Base-by-base conservation (phyloP, 2,113 vertebrate genomes). In the Pterocles orientalis region DNA sequence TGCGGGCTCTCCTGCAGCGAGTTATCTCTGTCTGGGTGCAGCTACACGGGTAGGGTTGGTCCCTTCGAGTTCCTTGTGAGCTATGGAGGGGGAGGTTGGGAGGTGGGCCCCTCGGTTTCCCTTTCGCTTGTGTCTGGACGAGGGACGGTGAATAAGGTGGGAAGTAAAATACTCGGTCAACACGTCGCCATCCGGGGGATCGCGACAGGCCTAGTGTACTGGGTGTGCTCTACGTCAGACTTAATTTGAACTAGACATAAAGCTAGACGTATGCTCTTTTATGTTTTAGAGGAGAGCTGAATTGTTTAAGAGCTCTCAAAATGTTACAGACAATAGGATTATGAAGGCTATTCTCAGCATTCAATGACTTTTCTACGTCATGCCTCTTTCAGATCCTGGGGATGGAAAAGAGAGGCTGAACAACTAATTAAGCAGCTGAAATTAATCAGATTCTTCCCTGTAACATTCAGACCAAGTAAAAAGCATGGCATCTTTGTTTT, bases 351-450 rank as follows among this genome's bases (percentile, higher is more conserved):
- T 54, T 90, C 9, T 51, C 8, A 12, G 13, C 7, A 2, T 76
- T 48, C 1, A 3, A 7, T 20, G 11, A 1, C 6, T 51, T 20
- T 47, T 54, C 12, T 43, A 7, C 1, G 2, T 60, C 69, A 12
- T 6, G 12, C 13, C 8, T 76, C 21, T 92, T 60, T 72, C 14
- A 47, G 14, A 68, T 25, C 16, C 17, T 51, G 9, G 10, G 5
- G 4, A 7, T 79, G 28, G n/a, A 68, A 83, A n/a, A 66, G 28
- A 69, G 39, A 87, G 54, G 9, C n/a, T 81, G 26, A 90, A 48
- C 5, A 51, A 5, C 24, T 61, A n/a, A 33, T 57, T 60, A 54
- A 39, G 8, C 3, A 81, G 25, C 33, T 88, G 76, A 78, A 90
- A 86, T 61, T 51, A 51, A 28, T 47, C 11, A 2, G 5, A 10